Conservation (phyloP, 2,113 vertebrate genomes). For the Mystacornis crossleyi region DNA sequence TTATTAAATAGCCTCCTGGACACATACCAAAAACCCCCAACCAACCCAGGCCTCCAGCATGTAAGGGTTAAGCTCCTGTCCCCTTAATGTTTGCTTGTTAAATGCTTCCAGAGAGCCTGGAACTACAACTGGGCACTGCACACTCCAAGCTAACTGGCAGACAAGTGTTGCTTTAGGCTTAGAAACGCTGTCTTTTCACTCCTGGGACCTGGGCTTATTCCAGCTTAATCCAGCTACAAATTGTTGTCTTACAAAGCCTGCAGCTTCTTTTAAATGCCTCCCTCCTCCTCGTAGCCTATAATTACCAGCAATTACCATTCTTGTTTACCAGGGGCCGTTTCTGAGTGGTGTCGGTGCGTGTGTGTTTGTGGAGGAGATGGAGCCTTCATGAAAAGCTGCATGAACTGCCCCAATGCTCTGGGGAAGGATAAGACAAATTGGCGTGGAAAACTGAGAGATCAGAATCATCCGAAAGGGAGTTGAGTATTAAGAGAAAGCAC, state of each 20-base stretch:
- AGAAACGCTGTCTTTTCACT: conserved; percentile 2
- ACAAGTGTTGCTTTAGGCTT: conserved; percentile 62
- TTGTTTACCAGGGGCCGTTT: conserved; percentile 10
- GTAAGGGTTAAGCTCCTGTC: conserved; percentile 9
- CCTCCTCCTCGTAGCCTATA: background rate
- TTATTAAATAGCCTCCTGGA: background rate
- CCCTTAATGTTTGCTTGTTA: background rate
- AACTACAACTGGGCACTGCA: conserved; percentile 30
- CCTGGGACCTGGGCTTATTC: conserved; percentile 42
- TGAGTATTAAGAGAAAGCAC: conserved; percentile 1
- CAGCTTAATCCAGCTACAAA: conserved; percentile 69
- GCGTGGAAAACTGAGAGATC: conserved; percentile 19
- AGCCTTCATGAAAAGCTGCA: background rate
- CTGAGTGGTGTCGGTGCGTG: background rate
- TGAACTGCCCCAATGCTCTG: background rate
- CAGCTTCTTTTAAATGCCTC: background rate
- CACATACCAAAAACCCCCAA: background rate
- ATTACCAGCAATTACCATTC: conserved; percentile 28
- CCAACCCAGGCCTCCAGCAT: background rate
- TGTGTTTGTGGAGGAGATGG: conserved; percentile 20
- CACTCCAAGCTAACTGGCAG: conserved; percentile 37
- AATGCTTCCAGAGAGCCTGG: conserved; percentile 47
- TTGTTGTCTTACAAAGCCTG: conserved; percentile 41
- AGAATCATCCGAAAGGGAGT: background rate
- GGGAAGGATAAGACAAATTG: conserved; percentile 42